Evolutionary conservation across 2,888 invertebrate genomes (phyloP), one percentile per base, ranked within the genome.

Genomic region (Acleris laterana): DNA sequence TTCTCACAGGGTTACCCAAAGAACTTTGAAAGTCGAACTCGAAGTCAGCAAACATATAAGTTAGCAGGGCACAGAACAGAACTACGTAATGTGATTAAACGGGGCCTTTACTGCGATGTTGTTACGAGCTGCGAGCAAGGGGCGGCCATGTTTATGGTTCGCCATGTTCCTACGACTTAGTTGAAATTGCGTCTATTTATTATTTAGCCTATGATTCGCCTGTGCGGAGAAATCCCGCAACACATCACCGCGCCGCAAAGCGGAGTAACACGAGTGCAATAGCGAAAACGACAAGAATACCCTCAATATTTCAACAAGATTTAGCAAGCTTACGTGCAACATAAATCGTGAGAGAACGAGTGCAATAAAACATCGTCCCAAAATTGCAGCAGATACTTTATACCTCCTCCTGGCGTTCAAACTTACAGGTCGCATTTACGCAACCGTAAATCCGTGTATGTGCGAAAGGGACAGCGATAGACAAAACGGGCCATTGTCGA

Each of bases 291-390:
- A 42, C 53, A 25, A 53, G 44, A 49, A 19, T 48, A 38, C 20
- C 58, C 53, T 60, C 49, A 64, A 60, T 64, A 60, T 59, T 64
- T 64, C 59, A 59, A 4, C 59, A n/a, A 61, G 65, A 65, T 44
- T 60, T 55, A 65, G 49, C 59, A 60, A 51, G 28, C 53, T 53
- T 38, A 55, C 55, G 62, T 62, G 13, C 55, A 46, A 11, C 22
- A 38, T 62, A 55, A 48, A 55, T 62, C 61, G n/a, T 53, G 19
- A 52, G 52, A 60, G 20, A 63, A 52, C 46, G 64, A 60, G 53
- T 25, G 59, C 59, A 59, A 53, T 64, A 64, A 64, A 64, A 64
- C 64, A 64, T 60, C 59, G 48, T 59, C 59, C 59, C 59, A 38
- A 62, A 62, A 62, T 53, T 60, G 59, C 64, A 59, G 42, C 38